phyloP scores from a whole-genome alignment of 2,113 vertebrate genomes.

The Gnathonemus longibarbis region DNA sequence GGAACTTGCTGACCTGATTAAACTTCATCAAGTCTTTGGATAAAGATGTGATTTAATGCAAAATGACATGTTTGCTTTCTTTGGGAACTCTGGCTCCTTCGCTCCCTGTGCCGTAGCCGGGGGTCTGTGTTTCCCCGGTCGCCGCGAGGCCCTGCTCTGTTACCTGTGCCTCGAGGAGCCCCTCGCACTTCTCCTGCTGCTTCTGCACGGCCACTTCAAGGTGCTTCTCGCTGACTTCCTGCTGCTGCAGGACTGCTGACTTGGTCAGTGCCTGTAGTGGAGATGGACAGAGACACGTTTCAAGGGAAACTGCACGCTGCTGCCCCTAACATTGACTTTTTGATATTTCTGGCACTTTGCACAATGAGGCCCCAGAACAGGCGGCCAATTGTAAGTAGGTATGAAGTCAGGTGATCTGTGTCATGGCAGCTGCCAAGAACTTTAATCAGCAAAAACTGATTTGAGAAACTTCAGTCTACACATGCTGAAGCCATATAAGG shows the following conservation, averaged over 20 bases:
- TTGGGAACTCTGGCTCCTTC: neutral
- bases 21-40: neutral
- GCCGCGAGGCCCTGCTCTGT: neutral
- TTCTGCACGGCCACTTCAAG: conserved; percentile 61
- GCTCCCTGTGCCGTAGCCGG: neutral
- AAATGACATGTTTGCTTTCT: neutral
- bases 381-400: neutral
- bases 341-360: neutral
- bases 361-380: neutral
- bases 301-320: neutral
- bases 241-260: conserved; percentile 58
- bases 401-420: neutral
- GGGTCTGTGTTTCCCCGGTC: neutral
- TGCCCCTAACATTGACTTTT: neutral
- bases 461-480: neutral
- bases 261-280: conserved; percentile 58
- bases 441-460: neutral
- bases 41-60: neutral
- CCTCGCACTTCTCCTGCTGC: conserved; percentile 64
- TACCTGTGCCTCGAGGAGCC: conserved; percentile 66
- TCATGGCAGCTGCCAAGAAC: neutral
- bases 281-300: neutral
- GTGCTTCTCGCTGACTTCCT: conserved; percentile 59
- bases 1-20: neutral
- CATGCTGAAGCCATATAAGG: neutral